Percentiles rank a stretch among this genome's conserved stretches.
These are phyloP conservation scores for Pterophyllum scalare DNA, from an alignment of 2,113 vertebrate species.

Conservation along the genomic window DNA sequence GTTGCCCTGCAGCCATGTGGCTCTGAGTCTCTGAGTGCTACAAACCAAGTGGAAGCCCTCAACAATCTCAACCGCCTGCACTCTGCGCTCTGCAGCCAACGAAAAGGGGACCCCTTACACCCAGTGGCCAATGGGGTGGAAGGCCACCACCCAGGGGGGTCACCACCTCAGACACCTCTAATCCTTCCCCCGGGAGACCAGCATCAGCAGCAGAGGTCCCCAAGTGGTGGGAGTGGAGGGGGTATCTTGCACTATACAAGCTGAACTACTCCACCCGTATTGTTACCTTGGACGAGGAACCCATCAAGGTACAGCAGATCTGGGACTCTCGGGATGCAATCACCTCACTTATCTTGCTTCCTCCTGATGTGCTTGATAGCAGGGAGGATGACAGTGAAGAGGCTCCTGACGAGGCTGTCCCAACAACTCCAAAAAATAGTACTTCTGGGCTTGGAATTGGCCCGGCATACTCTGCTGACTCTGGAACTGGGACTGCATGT, in stretches of 20 bases:
- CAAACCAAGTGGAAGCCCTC: slow-evolving; percentile 98
- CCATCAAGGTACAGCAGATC: slow-evolving; percentile 96
- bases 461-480: slow-evolving; percentile 6
- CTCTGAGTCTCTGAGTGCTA: slow-evolving; percentile 91
- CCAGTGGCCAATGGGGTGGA: slow-evolving; percentile 91
- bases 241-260: slow-evolving; percentile 97
- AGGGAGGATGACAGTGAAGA: slow-evolving; percentile 97
- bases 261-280: slow-evolving; percentile 98
- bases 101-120: slow-evolving; percentile 86
- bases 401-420: slow-evolving; percentile 86
- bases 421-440: slow-evolving; percentile 85
- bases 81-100: slow-evolving; percentile 93
- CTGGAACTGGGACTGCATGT: slow-evolving; percentile 52
- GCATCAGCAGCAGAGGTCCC: slow-evolving; percentile 78
- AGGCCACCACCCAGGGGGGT: slow-evolving; percentile 74
- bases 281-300: slow-evolving; percentile 96
- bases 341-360: slow-evolving; percentile 96
- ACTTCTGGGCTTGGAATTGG: slow-evolving; percentile 29
- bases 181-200: slow-evolving; percentile 91
- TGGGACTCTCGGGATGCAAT: slow-evolving; percentile 94
- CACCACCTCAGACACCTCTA: slow-evolving; percentile 86
- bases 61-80: slow-evolving; percentile 99
- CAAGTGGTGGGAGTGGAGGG: slow-evolving; percentile 77
- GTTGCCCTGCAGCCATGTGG: slow-evolving; percentile 91
- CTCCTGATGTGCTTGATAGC: slow-evolving; percentile 94